phyloP scores from a whole-genome alignment of 1,140 invertebrate species.

The Drosophila orena region DNA sequence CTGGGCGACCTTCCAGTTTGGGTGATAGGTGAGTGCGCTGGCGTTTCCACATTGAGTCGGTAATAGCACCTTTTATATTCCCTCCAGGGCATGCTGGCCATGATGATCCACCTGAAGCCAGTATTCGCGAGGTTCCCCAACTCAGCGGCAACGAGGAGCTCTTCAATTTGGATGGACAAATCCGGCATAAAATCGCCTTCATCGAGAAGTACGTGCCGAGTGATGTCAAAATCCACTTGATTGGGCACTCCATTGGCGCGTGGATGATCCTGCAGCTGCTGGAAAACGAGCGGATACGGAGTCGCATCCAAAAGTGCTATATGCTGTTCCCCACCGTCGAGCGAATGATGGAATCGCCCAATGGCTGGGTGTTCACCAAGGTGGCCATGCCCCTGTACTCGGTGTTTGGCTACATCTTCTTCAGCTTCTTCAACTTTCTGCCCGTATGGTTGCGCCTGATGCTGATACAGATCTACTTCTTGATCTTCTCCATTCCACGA shows the following conservation, averaged over 20 bases:
- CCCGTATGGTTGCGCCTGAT: slow-evolving; percentile 86
- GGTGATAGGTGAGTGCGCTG: slow-evolving; percentile 85
- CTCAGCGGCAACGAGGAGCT: slow-evolving; percentile 86
- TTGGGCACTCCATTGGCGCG: slow-evolving; percentile 94
- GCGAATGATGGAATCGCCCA: slow-evolving; percentile 89
- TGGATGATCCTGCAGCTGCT: slow-evolving; percentile 92
- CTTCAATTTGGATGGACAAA: slow-evolving; percentile 90
- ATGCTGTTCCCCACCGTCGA: slow-evolving; percentile 94
- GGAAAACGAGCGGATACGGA: slow-evolving; percentile 86
- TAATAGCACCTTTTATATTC: background rate
- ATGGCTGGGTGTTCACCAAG: slow-evolving; percentile 88
- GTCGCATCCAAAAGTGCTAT: slow-evolving; percentile 87
- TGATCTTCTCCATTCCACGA: slow-evolving; percentile 85
- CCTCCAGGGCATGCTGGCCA: slow-evolving; percentile 89
- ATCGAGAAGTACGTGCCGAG: slow-evolving; percentile 89
- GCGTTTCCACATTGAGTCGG: background rate
- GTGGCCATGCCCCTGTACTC: slow-evolving; percentile 73
- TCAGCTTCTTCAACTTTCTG: slow-evolving; percentile 85
- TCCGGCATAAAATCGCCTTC: slow-evolving; percentile 92
- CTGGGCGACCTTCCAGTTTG: slow-evolving; percentile 88
- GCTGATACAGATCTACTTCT: slow-evolving; percentile 86
- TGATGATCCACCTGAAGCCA: slow-evolving; percentile 86
- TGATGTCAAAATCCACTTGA: slow-evolving; percentile 89
- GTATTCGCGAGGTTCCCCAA: slow-evolving; percentile 84
- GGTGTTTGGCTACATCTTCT: slow-evolving; percentile 75